A percentile compares a stretch with the other conserved stretches of the same genome.
phyloP scores from a whole-genome alignment of 2,888 invertebrate genomes.

The Chrysina gloriosa region DNA sequence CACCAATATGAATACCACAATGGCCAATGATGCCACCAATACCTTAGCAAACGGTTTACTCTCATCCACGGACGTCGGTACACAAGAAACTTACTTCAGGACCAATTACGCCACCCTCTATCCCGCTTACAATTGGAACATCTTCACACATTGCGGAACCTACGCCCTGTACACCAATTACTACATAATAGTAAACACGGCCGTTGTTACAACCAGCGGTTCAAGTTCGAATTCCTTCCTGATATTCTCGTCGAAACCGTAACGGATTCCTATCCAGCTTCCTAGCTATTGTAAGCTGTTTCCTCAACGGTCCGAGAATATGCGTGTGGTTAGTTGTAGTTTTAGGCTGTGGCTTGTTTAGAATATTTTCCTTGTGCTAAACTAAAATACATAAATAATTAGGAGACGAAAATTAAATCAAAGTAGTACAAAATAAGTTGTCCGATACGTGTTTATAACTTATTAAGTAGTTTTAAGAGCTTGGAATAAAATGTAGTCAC shows the following conservation, averaged over 20 bases:
- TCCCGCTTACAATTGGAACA: neutral
- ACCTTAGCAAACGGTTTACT: neutral
- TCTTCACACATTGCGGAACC: slow-evolving; percentile 7
- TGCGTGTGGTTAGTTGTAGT: too few species aligned
- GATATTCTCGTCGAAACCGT: slow-evolving; percentile 2
- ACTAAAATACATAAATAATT: too few species aligned
- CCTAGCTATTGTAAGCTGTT: too few species aligned
- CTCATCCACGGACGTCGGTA: neutral
- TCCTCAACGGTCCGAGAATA: too few species aligned
- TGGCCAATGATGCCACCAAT: neutral
- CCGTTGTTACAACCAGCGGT: neutral
- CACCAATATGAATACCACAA: neutral
- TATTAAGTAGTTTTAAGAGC: too few species aligned
- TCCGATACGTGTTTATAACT: too few species aligned
- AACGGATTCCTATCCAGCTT: too few species aligned
- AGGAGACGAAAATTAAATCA: too few species aligned
- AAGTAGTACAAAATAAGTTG: too few species aligned
- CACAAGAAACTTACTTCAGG: neutral
- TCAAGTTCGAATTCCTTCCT: neutral
- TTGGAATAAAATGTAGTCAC: too few species aligned
- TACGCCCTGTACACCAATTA: slow-evolving; percentile 2
- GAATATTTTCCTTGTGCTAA: too few species aligned
- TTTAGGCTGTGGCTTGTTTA: too few species aligned
- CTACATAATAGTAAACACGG: neutral
- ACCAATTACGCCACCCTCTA: neutral